Evolutionary conservation across 2,797 vertebrate species (phyloP), one percentile per base, ranked within the genome.

Genomic region (Erpetoichthys calabaricus): DNA sequence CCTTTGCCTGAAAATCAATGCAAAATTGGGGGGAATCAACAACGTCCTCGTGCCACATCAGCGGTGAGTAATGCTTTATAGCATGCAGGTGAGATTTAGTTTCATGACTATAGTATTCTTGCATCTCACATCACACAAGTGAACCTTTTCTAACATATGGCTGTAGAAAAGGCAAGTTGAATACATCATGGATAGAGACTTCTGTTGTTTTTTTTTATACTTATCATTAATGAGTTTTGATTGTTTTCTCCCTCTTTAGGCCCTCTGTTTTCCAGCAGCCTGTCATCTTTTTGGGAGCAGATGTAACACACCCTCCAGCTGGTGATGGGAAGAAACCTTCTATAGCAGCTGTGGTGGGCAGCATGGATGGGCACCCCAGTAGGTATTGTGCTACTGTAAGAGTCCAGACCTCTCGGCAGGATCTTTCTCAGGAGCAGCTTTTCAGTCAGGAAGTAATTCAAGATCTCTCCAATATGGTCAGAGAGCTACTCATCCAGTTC

Each of bases 401-500:
- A 0, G 96, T 99, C 62, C 96, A 99, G 76, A 97, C 93, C 0
- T 97, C 94, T 0, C 85, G 95, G 3, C 96, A 98, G 71, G 95
- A 99, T 67, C 86, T 91, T 50, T 91, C 94, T 56, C 95, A 99
- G 80, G 95, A 99, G 73, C 87, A 97, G 59, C 88, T 98, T 44
- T 99, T 89, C 72, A 98, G 95, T 58, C 95, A 99, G 80, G 94
- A 99, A 70, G 94, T 99, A 9, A 97, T 99, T 63, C 94, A 99
- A 73, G 95, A 98, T 67, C 78, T 99, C 45, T 95, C 92, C 57
- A 98, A 97, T 69, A 98, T 99, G 95, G 94, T 98, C 68, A 78
- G 96, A 5, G 95, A 98, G 70, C 84, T 99, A 2, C 76, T 98
- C 62, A 98, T 99, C 67, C 96, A 99, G 77, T 99, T 99, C 70